Conservation (phyloP, 2,113 vertebrate genomes). For the Gallinago media region DNA sequence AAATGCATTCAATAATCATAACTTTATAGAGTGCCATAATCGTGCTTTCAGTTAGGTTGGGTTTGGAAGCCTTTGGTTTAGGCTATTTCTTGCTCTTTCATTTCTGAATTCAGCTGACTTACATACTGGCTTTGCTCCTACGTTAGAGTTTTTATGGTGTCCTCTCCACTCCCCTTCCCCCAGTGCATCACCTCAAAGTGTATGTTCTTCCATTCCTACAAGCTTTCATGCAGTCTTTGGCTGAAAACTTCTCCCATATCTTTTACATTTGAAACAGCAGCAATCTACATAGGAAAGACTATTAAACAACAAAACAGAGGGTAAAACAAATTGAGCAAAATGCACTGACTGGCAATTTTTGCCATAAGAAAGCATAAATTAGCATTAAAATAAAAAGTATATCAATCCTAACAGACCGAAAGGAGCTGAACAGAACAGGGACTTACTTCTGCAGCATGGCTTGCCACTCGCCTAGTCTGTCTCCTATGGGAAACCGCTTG, state of each 20-base stretch:
- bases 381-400: not conserved
- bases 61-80: not conserved
- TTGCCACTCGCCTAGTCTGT: conserved; percentile 96
- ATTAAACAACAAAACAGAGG: not conserved
- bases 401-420: not conserved
- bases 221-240: not conserved
- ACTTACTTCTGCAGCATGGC: conserved; percentile 97
- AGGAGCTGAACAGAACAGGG: not conserved
- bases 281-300: not conserved
- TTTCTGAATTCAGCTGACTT: not conserved
- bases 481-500: conserved; percentile 93
- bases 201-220: not conserved
- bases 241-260: not conserved
- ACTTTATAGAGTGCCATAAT: not conserved
- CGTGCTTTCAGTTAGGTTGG: not conserved
- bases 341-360: not conserved
- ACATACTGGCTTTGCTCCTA: not conserved
- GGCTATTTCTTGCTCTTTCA: not conserved
- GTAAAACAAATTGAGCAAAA: not conserved
- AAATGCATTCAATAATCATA: not conserved
- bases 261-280: not conserved
- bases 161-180: not conserved
- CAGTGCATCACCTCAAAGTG: not conserved
- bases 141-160: not conserved
- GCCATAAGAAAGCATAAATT: not conserved